These are phyloP conservation scores for Colostygia pectinataria DNA, from an alignment of 2,888 invertebrate species.

Conservation along the genomic window DNA sequence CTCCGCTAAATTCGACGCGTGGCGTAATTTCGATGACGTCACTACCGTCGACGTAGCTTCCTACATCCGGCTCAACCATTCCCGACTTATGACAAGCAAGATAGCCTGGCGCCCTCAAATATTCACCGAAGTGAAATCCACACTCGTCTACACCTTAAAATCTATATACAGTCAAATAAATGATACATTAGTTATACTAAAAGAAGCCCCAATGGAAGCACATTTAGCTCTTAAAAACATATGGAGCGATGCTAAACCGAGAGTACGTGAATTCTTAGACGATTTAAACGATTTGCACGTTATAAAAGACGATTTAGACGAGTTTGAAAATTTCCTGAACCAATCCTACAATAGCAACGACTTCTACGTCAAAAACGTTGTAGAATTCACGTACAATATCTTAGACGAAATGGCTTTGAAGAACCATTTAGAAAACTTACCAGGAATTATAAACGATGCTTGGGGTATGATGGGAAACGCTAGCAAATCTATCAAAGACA, in stretches of 20 bases:
- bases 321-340: slow-evolving; percentile 87
- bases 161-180: slow-evolving; percentile 70
- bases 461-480: slow-evolving; percentile 95
- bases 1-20: slow-evolving; percentile 88
- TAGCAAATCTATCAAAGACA: slow-evolving; percentile 89
- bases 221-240: slow-evolving; percentile 86
- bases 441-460: slow-evolving; percentile 90
- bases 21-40: slow-evolving; percentile 92
- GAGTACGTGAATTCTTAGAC: slow-evolving; percentile 86
- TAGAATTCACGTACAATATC: slow-evolving; percentile 86
- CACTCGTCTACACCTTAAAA: slow-evolving; percentile 58
- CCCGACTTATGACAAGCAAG: slow-evolving; percentile 90
- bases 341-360: slow-evolving; percentile 91
- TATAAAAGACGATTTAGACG: slow-evolving; percentile 88
- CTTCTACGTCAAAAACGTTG: slow-evolving; percentile 91
- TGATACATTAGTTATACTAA: slow-evolving; percentile 68
- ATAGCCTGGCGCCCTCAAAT: slow-evolving; percentile 91
- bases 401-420: slow-evolving; percentile 90
- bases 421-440: slow-evolving; percentile 89
- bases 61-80: slow-evolving; percentile 92
- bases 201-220: slow-evolving; percentile 86
- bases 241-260: slow-evolving; percentile 89
- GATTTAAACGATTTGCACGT: slow-evolving; percentile 88
- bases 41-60: slow-evolving; percentile 90
- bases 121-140: slow-evolving; percentile 73